Evolutionary conservation across 23 tunicate species (phyloP).

Genomic region (Diplosoma virens): DNA sequence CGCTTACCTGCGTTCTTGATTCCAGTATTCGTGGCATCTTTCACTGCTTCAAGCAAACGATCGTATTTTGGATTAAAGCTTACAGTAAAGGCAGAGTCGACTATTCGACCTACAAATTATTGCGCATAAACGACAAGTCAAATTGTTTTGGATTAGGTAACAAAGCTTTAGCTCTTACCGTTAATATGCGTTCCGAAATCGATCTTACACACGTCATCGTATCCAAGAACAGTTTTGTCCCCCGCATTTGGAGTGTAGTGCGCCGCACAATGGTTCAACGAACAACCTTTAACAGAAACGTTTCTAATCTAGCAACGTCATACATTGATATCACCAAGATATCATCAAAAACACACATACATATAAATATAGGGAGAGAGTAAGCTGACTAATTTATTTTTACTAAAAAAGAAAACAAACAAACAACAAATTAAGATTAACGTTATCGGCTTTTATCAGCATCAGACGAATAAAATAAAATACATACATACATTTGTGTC

Average conservation of each 20-base stretch:
- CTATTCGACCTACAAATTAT: conserved; percentile 66
- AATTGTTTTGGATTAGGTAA: not conserved
- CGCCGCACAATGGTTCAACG: conserved; percentile 97
- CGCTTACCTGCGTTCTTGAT: conserved; percentile 82
- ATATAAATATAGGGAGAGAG: too few species aligned
- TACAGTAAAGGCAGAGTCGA: conserved; percentile 96
- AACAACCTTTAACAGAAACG: conserved; percentile 94
- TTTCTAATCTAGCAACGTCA: too few species aligned
- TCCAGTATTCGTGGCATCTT: conserved; percentile 99
- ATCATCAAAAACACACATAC: too few species aligned
- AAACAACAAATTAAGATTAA: too few species aligned
- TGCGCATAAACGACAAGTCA: not conserved
- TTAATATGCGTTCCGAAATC: conserved; percentile 99
- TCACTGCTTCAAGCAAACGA: conserved; percentile 88
- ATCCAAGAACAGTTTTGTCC: conserved; percentile 87
- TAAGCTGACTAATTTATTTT: too few species aligned
- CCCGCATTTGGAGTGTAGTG: conserved; percentile 99
- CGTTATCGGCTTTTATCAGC: too few species aligned
- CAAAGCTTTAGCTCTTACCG: conserved; percentile 42
- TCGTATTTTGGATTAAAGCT: conserved; percentile 96
- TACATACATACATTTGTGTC: too few species aligned
- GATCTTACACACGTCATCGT: conserved; percentile 98
- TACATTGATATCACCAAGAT: too few species aligned
- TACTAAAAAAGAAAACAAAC: too few species aligned
- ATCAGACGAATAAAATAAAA: too few species aligned